phyloP scores from a whole-genome alignment of 2,888 invertebrate genomes.

The Bellardia pandia region DNA sequence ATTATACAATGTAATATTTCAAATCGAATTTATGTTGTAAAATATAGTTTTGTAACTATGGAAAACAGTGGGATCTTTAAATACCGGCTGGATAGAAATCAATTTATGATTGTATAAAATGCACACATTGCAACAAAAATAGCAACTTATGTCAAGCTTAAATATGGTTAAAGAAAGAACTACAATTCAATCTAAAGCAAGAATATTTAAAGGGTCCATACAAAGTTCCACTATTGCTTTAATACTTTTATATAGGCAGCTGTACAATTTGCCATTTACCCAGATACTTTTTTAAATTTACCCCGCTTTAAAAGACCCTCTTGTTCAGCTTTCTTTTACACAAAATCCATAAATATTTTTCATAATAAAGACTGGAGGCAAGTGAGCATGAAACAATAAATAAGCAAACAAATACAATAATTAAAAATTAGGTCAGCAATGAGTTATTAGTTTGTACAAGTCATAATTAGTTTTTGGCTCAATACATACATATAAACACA shows the following conservation, averaged over 20 bases:
- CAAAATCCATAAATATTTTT: slow-evolving; percentile 23
- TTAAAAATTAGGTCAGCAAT: slow-evolving; percentile 58
- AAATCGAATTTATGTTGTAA: slow-evolving; percentile 1
- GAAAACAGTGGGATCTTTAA: neutral
- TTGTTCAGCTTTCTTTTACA: neutral
- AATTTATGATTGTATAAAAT: too few species aligned
- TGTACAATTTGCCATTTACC: too few species aligned
- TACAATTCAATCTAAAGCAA: too few species aligned
- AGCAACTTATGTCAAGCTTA: too few species aligned
- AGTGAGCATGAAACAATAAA: slow-evolving; percentile 1
- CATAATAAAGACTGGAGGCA: slow-evolving; percentile 7
- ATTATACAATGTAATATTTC: slow-evolving; percentile 11
- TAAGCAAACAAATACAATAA: slow-evolving; percentile 41
- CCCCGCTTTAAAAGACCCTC: neutral
- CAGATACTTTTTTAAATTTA: neutral
- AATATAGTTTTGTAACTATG: neutral
- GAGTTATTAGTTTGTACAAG: slow-evolving; percentile 51
- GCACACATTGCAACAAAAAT: too few species aligned
- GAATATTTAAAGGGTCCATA: too few species aligned
- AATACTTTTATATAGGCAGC: too few species aligned
- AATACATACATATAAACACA: neutral
- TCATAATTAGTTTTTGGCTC: slow-evolving; percentile 50
- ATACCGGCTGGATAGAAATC: too few species aligned
- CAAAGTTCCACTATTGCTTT: too few species aligned
- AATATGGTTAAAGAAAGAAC: too few species aligned